Conservation (phyloP, 2,797 vertebrate species). For the Oryzias sinensis region DNA sequence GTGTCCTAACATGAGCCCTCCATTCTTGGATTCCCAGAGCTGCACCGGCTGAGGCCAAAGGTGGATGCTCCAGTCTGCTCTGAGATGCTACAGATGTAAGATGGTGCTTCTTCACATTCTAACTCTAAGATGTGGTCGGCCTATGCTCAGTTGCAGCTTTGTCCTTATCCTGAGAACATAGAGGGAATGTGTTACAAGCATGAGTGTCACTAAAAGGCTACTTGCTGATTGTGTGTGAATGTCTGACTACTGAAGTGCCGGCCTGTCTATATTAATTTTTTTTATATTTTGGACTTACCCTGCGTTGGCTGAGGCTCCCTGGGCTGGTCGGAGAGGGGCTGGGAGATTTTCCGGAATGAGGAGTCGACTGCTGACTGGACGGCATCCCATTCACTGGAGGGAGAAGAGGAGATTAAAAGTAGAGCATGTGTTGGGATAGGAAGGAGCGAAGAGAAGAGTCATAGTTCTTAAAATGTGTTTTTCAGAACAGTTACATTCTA, state of each 20-base stretch:
- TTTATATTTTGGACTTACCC: constrained; percentile 79
- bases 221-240: constrained; percentile 5
- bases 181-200: constrained; percentile 66
- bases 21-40: constrained; percentile 40
- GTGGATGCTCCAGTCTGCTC: constrained; percentile 33
- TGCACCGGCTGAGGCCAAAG: constrained; percentile 54
- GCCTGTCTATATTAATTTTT: constrained; percentile 2
- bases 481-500: constrained; percentile 33
- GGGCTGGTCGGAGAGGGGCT: constrained; percentile 93
- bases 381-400: constrained; percentile 91
- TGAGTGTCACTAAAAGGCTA: constrained; percentile 27
- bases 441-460: constrained; percentile 10
- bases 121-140: constrained; percentile 74
- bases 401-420: constrained; percentile 28
- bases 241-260: background rate
- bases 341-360: constrained; percentile 91
- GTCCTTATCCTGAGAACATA: constrained; percentile 84
- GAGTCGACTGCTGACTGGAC: constrained; percentile 94
- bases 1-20: constrained; percentile 40
- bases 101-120: constrained; percentile 57
- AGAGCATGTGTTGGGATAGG: constrained; percentile 19
- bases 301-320: constrained; percentile 87
- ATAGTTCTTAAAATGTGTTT: constrained; percentile 25
- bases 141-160: constrained; percentile 70
- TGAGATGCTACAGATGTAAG: constrained; percentile 60